These are phyloP conservation scores for Beaufortia kweichowensis DNA, from an alignment of 2,113 vertebrate species.

Conservation along the genomic window DNA sequence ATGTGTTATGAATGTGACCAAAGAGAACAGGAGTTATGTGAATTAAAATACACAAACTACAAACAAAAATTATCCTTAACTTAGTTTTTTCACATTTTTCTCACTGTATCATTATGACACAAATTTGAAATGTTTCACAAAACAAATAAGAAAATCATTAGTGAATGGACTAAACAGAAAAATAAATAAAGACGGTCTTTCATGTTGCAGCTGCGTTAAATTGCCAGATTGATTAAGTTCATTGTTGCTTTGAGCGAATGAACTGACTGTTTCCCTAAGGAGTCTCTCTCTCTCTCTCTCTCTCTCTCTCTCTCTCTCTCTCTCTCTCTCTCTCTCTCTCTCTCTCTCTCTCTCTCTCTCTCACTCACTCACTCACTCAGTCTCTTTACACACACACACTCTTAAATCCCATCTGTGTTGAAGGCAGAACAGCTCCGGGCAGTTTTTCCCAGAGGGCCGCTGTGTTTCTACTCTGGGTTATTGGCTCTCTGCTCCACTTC, in stretches of 20 bases:
- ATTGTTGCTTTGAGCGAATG: constrained; percentile 70
- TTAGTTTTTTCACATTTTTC: not conserved
- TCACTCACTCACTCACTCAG: constrained; percentile 42
- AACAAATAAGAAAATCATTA: constrained; percentile 23
- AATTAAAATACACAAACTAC: no score
- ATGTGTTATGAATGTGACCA: no score
- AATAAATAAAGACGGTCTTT: constrained; percentile 38
- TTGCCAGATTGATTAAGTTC: constrained; percentile 77
- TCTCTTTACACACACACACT: constrained; percentile 38
- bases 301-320: constrained; percentile 44
- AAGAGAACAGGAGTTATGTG: no score
- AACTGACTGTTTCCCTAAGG: constrained; percentile 71
- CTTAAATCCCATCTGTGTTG: constrained; percentile 36
- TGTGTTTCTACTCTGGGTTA: constrained; percentile 44
- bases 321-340: constrained; percentile 32
- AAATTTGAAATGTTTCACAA: constrained; percentile 27
- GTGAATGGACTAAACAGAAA: constrained; percentile 42
- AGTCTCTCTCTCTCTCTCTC: constrained; percentile 41
- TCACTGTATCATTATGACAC: not conserved
- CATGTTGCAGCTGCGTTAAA: constrained; percentile 65
- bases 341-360: constrained; percentile 41
- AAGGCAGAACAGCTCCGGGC: constrained; percentile 35
- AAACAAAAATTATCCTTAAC: no score
- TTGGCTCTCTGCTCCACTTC: constrained; percentile 54
- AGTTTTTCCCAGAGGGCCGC: constrained; percentile 52